Conservation (phyloP, 2,797 vertebrate genomes). For the Enoplosus armatus region DNA sequence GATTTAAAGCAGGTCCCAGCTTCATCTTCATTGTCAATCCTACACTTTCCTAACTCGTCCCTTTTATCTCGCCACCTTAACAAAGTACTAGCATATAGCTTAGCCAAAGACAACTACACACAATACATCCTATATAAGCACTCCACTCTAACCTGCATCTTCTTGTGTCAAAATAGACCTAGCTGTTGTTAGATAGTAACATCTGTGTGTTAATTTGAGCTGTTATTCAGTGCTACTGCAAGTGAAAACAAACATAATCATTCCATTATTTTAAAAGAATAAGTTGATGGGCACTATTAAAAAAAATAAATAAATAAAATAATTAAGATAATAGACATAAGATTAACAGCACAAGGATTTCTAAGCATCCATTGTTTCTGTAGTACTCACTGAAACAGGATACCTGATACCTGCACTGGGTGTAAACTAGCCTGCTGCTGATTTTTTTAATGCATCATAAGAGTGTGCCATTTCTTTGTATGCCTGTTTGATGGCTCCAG, state of each 20-base stretch:
- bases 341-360: not conserved
- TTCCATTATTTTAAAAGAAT: conserved; percentile 29
- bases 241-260: conserved; percentile 5
- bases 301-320: not conserved
- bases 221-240: not conserved
- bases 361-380: not conserved
- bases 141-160: not conserved
- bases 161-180: not conserved
- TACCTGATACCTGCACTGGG: not conserved
- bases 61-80: not conserved
- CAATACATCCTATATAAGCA: not conserved
- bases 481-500: conserved; percentile 1
- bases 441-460: not conserved
- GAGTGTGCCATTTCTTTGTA: not conserved
- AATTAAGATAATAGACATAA: too few species aligned
- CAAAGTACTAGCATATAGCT: not conserved
- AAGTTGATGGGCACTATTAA: not conserved
- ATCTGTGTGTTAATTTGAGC: not conserved
- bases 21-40: not conserved
- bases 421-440: not conserved
- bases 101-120: not conserved
- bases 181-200: too few species aligned
- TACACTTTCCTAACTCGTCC: not conserved
- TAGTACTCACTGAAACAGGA: not conserved
- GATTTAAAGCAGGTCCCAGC: not conserved